phyloP scores from a whole-genome alignment of 2,113 vertebrate genomes.

The Arothron firmamentum region DNA sequence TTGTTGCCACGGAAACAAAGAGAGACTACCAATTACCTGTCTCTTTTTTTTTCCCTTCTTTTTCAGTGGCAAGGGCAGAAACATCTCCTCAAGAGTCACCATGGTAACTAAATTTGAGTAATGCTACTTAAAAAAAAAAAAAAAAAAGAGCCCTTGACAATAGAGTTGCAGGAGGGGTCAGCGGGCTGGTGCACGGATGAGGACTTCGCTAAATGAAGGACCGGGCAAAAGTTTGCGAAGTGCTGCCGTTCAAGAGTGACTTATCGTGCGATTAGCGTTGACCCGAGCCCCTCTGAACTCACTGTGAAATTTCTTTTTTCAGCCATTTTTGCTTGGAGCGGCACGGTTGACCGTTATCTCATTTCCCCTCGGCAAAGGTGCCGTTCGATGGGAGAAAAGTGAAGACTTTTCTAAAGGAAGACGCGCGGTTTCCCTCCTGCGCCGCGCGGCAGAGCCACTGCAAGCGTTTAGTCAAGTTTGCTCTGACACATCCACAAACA shows the following conservation, averaged over 20 bases:
- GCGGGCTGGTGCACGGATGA: not conserved
- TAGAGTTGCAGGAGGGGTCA: slow-evolving; percentile 3
- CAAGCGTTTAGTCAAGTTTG: no score
- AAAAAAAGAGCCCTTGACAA: slow-evolving; percentile 54
- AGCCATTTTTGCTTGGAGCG: not conserved
- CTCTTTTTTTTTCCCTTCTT: slow-evolving; percentile 34
- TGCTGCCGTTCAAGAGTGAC: not conserved
- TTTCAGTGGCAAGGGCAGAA: slow-evolving; percentile 65
- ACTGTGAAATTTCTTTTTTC: not conserved
- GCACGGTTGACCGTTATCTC: no score
- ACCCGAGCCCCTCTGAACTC: not conserved
- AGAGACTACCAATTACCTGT: slow-evolving; percentile 69
- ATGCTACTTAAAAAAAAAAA: slow-evolving; percentile 72
- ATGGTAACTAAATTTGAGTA: slow-evolving; percentile 76
- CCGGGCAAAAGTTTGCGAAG: slow-evolving; percentile 16
- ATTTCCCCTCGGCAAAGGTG: no score
- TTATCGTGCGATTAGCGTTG: not conserved
- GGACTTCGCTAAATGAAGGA: not conserved
- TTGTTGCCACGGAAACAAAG: slow-evolving; percentile 77
- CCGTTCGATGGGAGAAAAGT: no score
- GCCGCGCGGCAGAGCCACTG: no score
- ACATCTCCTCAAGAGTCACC: slow-evolving; percentile 72
- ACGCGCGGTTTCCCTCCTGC: no score
- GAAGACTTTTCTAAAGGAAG: no score
- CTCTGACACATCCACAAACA: no score